Percentiles rank a stretch among this genome's conserved stretches.
These are phyloP conservation scores for Melanchra persicariae DNA, from an alignment of 2,888 invertebrate species.

Conservation along the genomic window DNA sequence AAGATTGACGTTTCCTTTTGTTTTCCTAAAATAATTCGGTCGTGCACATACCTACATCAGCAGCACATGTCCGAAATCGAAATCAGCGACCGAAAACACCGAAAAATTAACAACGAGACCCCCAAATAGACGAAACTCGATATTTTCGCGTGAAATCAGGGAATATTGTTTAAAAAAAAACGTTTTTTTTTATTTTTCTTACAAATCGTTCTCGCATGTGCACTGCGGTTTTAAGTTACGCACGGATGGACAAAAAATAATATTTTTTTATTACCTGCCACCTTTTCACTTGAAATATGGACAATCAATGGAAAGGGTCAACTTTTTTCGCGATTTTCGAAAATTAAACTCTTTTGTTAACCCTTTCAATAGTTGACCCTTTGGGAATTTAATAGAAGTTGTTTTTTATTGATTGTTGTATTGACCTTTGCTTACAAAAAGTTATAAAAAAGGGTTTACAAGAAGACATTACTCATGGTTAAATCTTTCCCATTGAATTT, in stretches of 20 bases:
- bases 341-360: conserved; percentile 79
- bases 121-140: conserved; percentile 81
- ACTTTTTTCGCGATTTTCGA: conserved; percentile 72
- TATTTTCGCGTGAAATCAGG: conserved; percentile 87
- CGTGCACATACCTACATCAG: conserved; percentile 75
- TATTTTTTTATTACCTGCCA: conserved; percentile 80
- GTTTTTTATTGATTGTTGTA: conserved; percentile 57
- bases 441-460: not conserved
- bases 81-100: conserved; percentile 79
- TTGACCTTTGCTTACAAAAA: conserved; percentile 56
- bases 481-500: conserved; percentile 12
- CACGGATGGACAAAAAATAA: conserved; percentile 70
- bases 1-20: conserved; percentile 79
- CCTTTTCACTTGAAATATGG: conserved; percentile 79
- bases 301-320: conserved; percentile 86
- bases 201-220: conserved; percentile 83
- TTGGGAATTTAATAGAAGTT: conserved; percentile 57
- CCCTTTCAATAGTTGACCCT: conserved; percentile 74
- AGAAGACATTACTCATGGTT: conserved; percentile 4
- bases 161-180: conserved; percentile 84
- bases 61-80: conserved; percentile 84
- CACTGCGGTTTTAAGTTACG: conserved; percentile 85
- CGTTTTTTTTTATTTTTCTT: conserved; percentile 80
- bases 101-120: conserved; percentile 65
- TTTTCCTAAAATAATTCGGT: conserved; percentile 71